Evolutionary conservation across 2,113 vertebrate genomes (phyloP).

Genomic region (Mobula hypostoma): DNA sequence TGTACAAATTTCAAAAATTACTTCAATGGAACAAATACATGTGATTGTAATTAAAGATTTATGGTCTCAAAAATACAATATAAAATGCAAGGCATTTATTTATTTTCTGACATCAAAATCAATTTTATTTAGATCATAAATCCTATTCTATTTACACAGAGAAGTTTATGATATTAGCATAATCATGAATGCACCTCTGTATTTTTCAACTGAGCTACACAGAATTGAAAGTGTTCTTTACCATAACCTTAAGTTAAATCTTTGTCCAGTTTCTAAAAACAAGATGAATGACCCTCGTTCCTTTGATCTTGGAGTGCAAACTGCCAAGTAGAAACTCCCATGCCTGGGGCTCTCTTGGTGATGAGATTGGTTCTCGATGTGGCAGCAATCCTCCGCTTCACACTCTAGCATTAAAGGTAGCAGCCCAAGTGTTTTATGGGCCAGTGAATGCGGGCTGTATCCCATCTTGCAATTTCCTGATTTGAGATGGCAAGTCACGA

Average conservation of each 20-base stretch:
- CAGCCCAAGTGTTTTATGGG: constrained; percentile 4
- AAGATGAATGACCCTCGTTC: not conserved
- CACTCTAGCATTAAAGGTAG: not conserved
- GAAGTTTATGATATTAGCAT: not conserved
- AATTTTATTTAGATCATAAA: not conserved
- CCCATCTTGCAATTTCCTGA: constrained; percentile 18
- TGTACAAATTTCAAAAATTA: not conserved
- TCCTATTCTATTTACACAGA: not conserved
- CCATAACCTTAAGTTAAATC: not conserved
- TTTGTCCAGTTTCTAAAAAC: not conserved
- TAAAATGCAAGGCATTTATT: not conserved
- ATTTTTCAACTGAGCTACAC: not conserved
- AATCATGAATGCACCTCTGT: not conserved
- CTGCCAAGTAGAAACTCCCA: not conserved
- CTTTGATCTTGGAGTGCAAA: not conserved
- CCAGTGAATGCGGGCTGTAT: not conserved
- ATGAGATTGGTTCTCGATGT: not conserved
- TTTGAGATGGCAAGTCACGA: constrained; percentile 3
- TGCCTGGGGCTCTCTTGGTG: not conserved
- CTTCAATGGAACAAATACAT: not conserved
- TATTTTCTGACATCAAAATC: not conserved
- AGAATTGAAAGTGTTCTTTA: not conserved
- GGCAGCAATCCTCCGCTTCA: not conserved
- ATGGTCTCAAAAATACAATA: not conserved
- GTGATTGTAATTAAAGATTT: not conserved